phyloP scores from a whole-genome alignment of 1,140 invertebrate genomes.

The Leptopilina clavipes region DNA sequence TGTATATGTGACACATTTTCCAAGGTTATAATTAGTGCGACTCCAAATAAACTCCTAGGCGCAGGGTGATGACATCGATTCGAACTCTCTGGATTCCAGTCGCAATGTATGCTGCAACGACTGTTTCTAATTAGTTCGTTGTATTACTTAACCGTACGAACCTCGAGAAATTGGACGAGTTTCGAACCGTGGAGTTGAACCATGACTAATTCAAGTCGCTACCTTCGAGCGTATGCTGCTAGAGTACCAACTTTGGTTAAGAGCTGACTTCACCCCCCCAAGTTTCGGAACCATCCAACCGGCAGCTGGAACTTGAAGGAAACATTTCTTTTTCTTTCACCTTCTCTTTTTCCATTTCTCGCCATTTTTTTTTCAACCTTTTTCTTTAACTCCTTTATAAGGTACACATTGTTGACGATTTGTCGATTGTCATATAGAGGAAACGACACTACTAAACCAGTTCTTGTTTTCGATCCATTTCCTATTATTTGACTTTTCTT shows the following conservation, averaged over 20 bases:
- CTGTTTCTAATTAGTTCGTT: conserved; percentile 66
- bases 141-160: conserved; percentile 58
- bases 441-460: conserved; percentile 7
- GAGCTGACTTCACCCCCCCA: conserved; percentile 43
- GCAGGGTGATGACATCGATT: conserved; percentile 45
- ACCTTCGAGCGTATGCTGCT: conserved; percentile 45
- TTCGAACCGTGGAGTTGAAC: conserved; percentile 57
- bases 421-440: conserved; percentile 3
- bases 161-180: conserved; percentile 61
- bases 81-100: conserved; percentile 42
- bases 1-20: conserved; percentile 18
- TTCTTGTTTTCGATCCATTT: conserved; percentile 12
- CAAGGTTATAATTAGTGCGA: conserved; percentile 44
- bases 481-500: conserved; percentile 13
- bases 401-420: conserved; percentile 15
- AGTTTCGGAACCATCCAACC: not conserved
- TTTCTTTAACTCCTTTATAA: not conserved
- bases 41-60: conserved; percentile 46
- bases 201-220: conserved; percentile 59
- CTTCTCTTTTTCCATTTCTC: not conserved
- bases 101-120: conserved; percentile 54
- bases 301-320: not conserved
- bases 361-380: conserved; percentile 5
- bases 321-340: not conserved
- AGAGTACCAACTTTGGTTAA: conserved; percentile 41